Evolutionary conservation across 2,113 vertebrate genomes (phyloP).

Genomic region (Hippopotamus amphibius): DNA sequence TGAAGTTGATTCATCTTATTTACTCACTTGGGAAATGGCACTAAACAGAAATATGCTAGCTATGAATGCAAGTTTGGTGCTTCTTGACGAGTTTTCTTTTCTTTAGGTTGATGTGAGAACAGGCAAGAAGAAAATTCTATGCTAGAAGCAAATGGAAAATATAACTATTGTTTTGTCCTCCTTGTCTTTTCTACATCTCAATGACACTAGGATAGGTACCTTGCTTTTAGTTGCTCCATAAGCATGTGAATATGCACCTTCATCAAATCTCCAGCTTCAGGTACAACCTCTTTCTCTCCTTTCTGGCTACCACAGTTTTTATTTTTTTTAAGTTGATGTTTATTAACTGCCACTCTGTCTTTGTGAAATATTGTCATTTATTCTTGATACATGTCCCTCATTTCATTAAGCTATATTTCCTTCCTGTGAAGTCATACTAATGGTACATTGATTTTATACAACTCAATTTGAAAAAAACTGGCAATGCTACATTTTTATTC

Average conservation of each 20-base stretch:
- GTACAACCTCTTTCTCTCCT: neutral
- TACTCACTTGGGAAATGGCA: neutral
- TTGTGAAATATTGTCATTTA: neutral
- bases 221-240: neutral
- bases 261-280: neutral
- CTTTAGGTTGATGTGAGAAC: neutral
- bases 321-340: neutral
- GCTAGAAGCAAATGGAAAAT: neutral
- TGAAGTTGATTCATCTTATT: neutral
- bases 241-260: neutral
- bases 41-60: neutral
- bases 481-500: neutral
- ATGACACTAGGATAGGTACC: no score
- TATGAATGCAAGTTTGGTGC: neutral
- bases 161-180: fast-evolving
- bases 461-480: neutral
- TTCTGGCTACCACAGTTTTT: neutral
- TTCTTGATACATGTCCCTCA: neutral
- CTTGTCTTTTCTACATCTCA: neutral
- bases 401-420: neutral
- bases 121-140: neutral
- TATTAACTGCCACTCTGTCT: neutral
- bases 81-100: neutral
- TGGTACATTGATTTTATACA: neutral
- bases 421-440: neutral